A percentile compares a stretch with the other conserved stretches of the same genome.
Evolutionary conservation across 2,113 vertebrate species (phyloP).

Genomic region (Gavialis gangeticus): DNA sequence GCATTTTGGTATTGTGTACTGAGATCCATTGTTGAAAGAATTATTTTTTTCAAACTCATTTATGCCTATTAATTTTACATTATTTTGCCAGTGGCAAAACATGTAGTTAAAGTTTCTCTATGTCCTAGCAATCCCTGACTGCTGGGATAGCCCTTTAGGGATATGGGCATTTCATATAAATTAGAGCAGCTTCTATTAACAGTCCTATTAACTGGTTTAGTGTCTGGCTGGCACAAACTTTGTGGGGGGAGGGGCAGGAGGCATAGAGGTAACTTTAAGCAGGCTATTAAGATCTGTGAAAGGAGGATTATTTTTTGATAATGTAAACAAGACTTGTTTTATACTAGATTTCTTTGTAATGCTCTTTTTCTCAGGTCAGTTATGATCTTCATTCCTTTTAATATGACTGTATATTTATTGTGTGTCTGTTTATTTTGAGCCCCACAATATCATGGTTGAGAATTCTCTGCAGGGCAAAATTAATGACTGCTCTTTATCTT

Average conservation of each 20-base stretch:
- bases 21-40: background rate
- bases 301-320: background rate
- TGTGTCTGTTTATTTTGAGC: background rate
- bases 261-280: too few species aligned
- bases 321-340: background rate
- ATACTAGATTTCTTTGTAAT: background rate
- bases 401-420: background rate
- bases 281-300: background rate
- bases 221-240: background rate
- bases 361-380: background rate
- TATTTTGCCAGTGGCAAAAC: background rate
- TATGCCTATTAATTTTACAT: background rate
- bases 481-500: background rate
- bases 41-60: background rate
- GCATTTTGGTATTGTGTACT: background rate
- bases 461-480: background rate
- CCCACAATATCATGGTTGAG: background rate
- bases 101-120: background rate
- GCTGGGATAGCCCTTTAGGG: background rate
- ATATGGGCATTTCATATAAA: background rate
- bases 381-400: background rate
- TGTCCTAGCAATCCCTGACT: background rate
- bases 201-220: background rate
- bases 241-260: rapidly evolving
- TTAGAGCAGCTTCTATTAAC: background rate